Conservation (phyloP, 2,113 vertebrate species). For the Triplophysa rosa region DNA sequence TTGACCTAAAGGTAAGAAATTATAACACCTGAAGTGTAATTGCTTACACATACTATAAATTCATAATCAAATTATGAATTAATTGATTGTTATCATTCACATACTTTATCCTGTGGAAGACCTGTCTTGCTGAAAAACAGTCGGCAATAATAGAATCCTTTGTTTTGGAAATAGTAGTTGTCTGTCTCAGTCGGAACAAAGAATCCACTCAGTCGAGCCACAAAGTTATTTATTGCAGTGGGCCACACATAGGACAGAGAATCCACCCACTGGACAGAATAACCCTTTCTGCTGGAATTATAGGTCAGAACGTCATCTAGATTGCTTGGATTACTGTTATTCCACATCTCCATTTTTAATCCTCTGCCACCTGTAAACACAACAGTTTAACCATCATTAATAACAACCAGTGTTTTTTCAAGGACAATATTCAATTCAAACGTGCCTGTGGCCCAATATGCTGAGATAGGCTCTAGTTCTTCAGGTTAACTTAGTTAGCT, state of each 20-base stretch:
- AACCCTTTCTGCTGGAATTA: slow-evolving; percentile 67
- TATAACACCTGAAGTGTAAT: neutral
- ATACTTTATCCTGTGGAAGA: slow-evolving; percentile 77
- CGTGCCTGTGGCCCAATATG: too few species aligned
- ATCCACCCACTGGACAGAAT: slow-evolving; percentile 72
- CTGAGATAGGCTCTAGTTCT: too few species aligned
- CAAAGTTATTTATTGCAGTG: slow-evolving; percentile 47
- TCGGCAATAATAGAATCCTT: slow-evolving; percentile 72
- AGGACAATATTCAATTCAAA: too few species aligned
- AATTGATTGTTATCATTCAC: neutral
- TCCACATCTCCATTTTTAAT: slow-evolving; percentile 80
- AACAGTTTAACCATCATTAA: neutral
- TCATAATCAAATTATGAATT: too few species aligned
- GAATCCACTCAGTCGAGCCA: slow-evolving; percentile 74
- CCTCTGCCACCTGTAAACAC: slow-evolving; percentile 78
- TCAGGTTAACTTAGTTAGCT: too few species aligned
- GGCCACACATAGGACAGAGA: slow-evolving; percentile 66
- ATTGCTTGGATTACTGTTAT: slow-evolving; percentile 50
- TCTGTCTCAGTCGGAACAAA: slow-evolving; percentile 73
- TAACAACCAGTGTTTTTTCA: too few species aligned
- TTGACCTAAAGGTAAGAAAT: slow-evolving; percentile 64
- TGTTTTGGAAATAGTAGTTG: slow-evolving; percentile 74
- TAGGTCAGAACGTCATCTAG: slow-evolving; percentile 71
- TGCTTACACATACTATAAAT: too few species aligned
- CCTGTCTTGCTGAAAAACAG: slow-evolving; percentile 81